Conservation (phyloP, 2,797 vertebrate genomes). For the Lacerta viridis region DNA sequence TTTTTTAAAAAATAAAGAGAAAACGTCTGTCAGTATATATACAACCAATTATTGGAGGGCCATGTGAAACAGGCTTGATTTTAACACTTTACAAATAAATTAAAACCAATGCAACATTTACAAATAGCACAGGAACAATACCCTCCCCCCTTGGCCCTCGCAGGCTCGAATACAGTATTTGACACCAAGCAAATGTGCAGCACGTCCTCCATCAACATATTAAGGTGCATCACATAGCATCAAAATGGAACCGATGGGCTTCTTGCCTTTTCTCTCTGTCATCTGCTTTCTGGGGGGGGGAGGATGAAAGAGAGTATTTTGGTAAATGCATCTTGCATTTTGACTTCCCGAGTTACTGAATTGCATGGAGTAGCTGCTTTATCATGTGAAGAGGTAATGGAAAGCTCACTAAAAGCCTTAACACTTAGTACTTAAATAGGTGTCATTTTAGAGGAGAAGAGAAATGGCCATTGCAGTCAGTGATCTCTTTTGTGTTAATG, state of each 20-base stretch:
- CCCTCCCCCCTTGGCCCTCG: constrained; percentile 47
- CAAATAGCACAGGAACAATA: constrained; percentile 72
- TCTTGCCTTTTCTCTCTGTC: constrained; percentile 97
- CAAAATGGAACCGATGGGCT: constrained; percentile 98
- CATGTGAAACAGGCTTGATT: constrained; percentile 65
- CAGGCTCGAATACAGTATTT: constrained; percentile 56
- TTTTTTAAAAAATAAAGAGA: constrained; percentile 68
- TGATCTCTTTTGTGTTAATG: constrained; percentile 58
- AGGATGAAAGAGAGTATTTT: not conserved
- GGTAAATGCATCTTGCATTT: not conserved
- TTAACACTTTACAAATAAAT: constrained; percentile 79
- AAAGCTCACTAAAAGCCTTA: constrained; percentile 48
- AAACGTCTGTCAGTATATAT: constrained; percentile 57
- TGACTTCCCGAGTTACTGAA: constrained; percentile 28
- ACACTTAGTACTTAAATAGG: constrained; percentile 57
- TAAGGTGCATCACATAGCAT: constrained; percentile 91
- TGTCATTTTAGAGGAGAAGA: constrained; percentile 54
- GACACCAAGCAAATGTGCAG: constrained; percentile 64
- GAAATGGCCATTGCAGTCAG: constrained; percentile 55
- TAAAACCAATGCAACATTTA: constrained; percentile 78
- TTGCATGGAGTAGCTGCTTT: constrained; percentile 45
- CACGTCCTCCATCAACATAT: constrained; percentile 54
- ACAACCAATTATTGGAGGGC: constrained; percentile 70
- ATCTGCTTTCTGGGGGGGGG: constrained; percentile 91
- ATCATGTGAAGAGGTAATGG: constrained; percentile 46